Evolutionary conservation across 2,797 vertebrate genomes (phyloP).

Genomic region (Enteromius radiatus): DNA sequence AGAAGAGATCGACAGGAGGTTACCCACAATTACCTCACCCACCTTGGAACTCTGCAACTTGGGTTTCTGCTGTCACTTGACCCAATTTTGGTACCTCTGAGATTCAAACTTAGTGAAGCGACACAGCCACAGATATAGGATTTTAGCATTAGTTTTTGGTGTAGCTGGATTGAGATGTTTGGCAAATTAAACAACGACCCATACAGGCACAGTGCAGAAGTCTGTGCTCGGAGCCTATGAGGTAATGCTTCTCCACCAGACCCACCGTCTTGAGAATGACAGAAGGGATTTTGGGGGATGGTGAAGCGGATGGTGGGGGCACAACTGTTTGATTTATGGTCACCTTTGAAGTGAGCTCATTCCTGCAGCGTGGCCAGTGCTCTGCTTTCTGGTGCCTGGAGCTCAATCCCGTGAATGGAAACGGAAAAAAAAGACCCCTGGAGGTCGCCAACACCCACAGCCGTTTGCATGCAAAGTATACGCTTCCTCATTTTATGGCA

Average conservation of each 20-base stretch:
- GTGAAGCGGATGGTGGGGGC: slow-evolving; percentile 44
- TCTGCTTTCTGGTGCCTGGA: slow-evolving; percentile 63
- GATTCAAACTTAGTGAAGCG: background rate
- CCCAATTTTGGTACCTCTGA: background rate
- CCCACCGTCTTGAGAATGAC: slow-evolving; percentile 56
- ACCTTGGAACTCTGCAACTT: background rate
- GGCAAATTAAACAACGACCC: background rate
- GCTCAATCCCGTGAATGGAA: slow-evolving; percentile 55
- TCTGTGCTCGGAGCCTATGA: slow-evolving; percentile 49
- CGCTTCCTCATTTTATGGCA: slow-evolving; percentile 61
- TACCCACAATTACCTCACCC: slow-evolving; percentile 36
- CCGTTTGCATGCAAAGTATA: slow-evolving; percentile 58
- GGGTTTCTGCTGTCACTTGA: slow-evolving; percentile 29
- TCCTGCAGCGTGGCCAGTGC: slow-evolving; percentile 66
- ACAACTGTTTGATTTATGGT: slow-evolving; percentile 78
- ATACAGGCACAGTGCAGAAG: slow-evolving; percentile 20
- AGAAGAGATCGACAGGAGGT: slow-evolving; percentile 22
- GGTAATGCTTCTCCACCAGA: slow-evolving; percentile 52
- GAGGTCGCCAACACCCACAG: slow-evolving; percentile 60
- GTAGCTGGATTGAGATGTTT: background rate
- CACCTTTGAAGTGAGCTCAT: slow-evolving; percentile 78
- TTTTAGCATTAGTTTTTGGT: background rate
- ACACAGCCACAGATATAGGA: background rate
- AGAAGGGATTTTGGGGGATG: slow-evolving; percentile 49
- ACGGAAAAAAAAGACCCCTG: slow-evolving; percentile 54